Percentiles rank a stretch among this genome's conserved stretches.
Evolutionary conservation across 2,113 vertebrate genomes (phyloP).

Genomic region (Pholis gunnellus): DNA sequence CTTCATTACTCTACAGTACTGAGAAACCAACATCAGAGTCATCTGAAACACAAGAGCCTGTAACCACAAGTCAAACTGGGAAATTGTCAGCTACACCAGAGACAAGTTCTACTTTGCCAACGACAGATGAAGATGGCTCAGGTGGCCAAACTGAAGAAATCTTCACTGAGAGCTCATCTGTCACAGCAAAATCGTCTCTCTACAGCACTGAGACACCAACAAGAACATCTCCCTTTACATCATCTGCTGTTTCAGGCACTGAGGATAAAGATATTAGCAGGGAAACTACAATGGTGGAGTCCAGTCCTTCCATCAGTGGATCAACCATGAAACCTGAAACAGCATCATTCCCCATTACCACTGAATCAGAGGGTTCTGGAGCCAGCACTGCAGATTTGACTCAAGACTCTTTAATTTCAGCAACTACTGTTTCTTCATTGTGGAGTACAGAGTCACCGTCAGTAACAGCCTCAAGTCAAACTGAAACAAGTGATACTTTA

Average conservation of each 20-base stretch:
- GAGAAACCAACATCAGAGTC: background rate
- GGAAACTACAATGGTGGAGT: background rate
- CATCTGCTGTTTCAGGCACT: too few species aligned
- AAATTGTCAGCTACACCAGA: background rate
- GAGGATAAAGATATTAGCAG: background rate
- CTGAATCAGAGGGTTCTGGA: constrained; percentile 1
- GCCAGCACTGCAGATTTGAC: background rate
- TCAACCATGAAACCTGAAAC: background rate
- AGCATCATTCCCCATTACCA: background rate
- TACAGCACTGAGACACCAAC: too few species aligned
- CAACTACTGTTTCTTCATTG: constrained; percentile 4
- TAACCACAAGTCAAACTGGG: background rate
- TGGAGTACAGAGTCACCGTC: background rate
- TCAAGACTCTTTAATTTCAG: too few species aligned
- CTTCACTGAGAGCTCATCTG: background rate
- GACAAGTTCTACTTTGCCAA: background rate
- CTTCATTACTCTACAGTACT: constrained; percentile 19
- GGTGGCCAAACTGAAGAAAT: background rate
- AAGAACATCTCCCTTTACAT: too few species aligned
- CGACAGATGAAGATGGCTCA: background rate
- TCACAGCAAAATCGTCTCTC: background rate
- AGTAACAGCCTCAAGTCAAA: background rate
- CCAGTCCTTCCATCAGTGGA: background rate
- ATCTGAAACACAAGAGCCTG: background rate
- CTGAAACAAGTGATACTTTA: background rate